A percentile compares a stretch with the other conserved stretches of the same genome.
Conservation (phyloP, 1,140 invertebrate genomes). For the Eurosta solidaginis region DNA sequence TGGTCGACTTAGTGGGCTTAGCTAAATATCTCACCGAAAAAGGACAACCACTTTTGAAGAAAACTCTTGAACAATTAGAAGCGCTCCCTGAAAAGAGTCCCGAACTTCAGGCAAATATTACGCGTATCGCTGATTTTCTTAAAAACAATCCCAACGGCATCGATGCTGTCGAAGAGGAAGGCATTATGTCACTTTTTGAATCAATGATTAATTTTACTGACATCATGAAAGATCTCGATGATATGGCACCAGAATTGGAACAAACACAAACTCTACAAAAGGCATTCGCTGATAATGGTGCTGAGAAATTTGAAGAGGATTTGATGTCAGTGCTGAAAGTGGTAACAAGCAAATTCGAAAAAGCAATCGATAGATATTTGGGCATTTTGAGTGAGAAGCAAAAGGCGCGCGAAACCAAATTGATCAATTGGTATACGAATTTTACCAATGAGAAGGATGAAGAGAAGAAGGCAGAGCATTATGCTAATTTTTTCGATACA, state of each 20-base stretch:
- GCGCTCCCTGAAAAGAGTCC: background rate
- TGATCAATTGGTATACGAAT: background rate
- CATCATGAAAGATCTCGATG: background rate
- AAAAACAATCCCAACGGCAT: background rate
- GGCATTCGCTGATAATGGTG: background rate
- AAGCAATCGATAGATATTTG: background rate
- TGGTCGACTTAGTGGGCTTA: background rate
- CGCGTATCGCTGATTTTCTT: background rate
- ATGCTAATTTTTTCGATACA: background rate
- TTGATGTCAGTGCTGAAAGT: background rate
- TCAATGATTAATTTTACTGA: background rate
- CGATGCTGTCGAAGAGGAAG: background rate
- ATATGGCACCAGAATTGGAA: constrained; percentile 1
- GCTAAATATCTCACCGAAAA: background rate
- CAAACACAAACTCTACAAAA: background rate
- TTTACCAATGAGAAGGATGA: constrained; percentile 2
- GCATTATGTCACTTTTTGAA: background rate
- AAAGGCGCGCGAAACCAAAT: background rate
- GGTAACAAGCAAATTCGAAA: background rate
- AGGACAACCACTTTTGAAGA: background rate
- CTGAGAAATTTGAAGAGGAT: background rate
- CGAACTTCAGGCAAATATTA: background rate
- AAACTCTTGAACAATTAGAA: background rate
- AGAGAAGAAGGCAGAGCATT: background rate
- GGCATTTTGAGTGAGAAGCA: background rate